Evolutionary conservation across 2,113 vertebrate species (phyloP), one percentile per base, ranked within the genome.

Genomic region (Psittacus erithacus): DNA sequence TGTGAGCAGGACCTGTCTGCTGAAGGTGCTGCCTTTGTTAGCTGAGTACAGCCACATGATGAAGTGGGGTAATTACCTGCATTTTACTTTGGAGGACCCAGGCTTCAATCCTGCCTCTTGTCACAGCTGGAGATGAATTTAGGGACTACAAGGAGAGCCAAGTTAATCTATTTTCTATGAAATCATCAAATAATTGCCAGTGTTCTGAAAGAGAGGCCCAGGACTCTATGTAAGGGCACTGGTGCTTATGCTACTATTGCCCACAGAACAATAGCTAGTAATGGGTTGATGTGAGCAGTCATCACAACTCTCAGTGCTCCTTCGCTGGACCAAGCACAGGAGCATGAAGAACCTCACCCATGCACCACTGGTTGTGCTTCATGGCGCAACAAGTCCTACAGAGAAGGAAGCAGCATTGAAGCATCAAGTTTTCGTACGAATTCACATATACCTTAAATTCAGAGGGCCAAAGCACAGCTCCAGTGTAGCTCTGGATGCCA

Each of bases 21-120:
- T 83, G 68, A 86, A 86, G 8, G 2, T 9, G 38, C 88, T 74
- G 92, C 88, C 55, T 94, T 94, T 92, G 92, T 93, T 94, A 88
- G 60, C 47, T 2, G 11, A 84, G 65, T 88, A 81, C 3, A 1
- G 57, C 88, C 52, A 68, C 65, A 71, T 75, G 88, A 96, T 86
- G 84, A 88, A 95, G 90, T 68, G 52, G 88, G 77, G 86, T 89
- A 95, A 95, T 95, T 90, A 96, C 88, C 93, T 91, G 52, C 47
- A 52, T 92, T 92, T 96, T 92, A 96, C 80, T 93, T 96, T 86
- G 17, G 86, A 77, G 91, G 89, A 75, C 69, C 39, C 44, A 73
- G 65, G 57, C 67, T 81, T 86, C 86, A 97, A 92, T 79, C 76
- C 43, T 88, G 80, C 64, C 73, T 93, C 85, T 95, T 83, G 76